Evolutionary conservation across 1,140 invertebrate genomes (phyloP).

Genomic region (Copidosoma floridanum): DNA sequence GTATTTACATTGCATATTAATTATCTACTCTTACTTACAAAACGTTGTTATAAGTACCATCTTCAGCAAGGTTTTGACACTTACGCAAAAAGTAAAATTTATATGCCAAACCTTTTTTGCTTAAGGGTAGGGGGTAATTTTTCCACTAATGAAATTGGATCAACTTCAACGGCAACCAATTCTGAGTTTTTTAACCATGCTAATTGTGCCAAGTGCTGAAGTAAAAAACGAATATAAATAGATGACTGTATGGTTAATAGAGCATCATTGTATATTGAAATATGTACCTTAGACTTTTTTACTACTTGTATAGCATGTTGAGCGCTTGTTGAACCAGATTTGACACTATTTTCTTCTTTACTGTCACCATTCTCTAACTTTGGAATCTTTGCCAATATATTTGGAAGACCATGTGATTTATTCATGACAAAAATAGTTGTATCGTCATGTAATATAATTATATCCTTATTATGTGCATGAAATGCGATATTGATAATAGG

Average conservation of each 20-base stretch:
- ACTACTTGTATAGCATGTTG: constrained; percentile 49
- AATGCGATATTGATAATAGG: constrained; percentile 61
- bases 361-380: constrained; percentile 47
- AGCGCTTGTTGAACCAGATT: constrained; percentile 39
- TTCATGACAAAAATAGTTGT: constrained; percentile 63
- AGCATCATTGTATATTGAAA: not conserved
- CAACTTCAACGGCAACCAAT: constrained; percentile 68
- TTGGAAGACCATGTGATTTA: constrained; percentile 52
- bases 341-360: constrained; percentile 46
- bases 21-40: too few relatives aligned
- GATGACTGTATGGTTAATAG: too few relatives aligned
- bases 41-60: too few relatives aligned
- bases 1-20: too few relatives aligned
- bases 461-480: constrained; percentile 58
- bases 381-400: constrained; percentile 47
- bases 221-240: constrained; percentile 32
- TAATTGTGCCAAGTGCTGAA: constrained; percentile 67
- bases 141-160: constrained; percentile 61
- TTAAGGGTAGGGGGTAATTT: constrained; percentile 63
- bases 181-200: constrained; percentile 60
- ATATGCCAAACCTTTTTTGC: constrained; percentile 63
- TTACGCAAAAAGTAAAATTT: too few relatives aligned
- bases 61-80: too few relatives aligned
- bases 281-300: constrained; percentile 55
- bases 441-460: constrained; percentile 68